Base-by-base conservation (phyloP, 1,140 invertebrate species). In the Fopius arisanus region DNA sequence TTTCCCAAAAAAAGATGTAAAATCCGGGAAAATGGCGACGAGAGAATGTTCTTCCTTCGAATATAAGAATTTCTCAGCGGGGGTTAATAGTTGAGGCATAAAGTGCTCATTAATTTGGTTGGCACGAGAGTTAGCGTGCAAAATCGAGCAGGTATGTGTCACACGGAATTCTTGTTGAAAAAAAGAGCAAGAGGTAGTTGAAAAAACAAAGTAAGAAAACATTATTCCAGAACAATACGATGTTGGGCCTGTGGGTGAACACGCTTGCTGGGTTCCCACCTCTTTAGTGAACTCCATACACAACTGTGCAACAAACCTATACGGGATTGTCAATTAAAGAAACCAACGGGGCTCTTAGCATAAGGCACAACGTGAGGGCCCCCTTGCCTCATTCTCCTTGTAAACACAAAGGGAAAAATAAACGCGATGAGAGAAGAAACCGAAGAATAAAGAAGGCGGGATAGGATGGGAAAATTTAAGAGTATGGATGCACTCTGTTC, bases 261-360 rank as follows among this genome's bases (percentile, higher is more conserved):
- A 41, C 75, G 77, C 59, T 74, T 72, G 75, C 33, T 12, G n/a
- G 79, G 78, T 85, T 86, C 82, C 84, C 83, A 85, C 83, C 82
- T 83, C 76, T 66, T 26, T 29, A 66, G 66, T 72, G 71, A 63
- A 72, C 23, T 37, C 66, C 54, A 43, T 72, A 59, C 37, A 63
- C 62, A 69, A 29, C 21, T 62, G 4, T 51, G 70, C 48, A 75
- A 73, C 74, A 72, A 76, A 70, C 54, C 59, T 65, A 65, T 72
- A 71, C 59, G 74, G 75, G 79, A 81, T 83, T 80, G 80, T 83
- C 81, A 83, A 83, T 83, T 83, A 83, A 79, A 83, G 82, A 83
- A 83, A 83, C 77, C 40, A 69, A 67, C 51, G 66, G 70, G 41
- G 63, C 54, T 74, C 71, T 81, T 80, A 75, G 79, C 82, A 82